Conservation (phyloP, 2,888 invertebrate species). For the Willowsia nigromaculata region DNA sequence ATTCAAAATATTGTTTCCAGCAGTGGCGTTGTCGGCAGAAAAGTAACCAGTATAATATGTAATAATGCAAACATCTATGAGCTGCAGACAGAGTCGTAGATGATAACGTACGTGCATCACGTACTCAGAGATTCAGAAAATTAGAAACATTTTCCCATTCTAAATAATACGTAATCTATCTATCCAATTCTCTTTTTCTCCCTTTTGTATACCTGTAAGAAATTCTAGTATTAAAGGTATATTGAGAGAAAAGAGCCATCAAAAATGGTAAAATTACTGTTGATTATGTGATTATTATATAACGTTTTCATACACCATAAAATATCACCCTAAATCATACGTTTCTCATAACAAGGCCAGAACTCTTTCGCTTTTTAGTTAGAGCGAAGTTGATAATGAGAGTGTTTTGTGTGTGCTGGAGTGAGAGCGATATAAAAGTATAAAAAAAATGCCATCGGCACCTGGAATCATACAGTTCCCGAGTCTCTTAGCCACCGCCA, state of each 20-base stretch:
- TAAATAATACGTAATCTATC: conserved; percentile 1
- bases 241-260: conserved; percentile 53
- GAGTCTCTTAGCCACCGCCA: not conserved
- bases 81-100: not conserved
- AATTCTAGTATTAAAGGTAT: not conserved
- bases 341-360: conserved; percentile 63
- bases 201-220: not conserved
- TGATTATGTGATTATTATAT: conserved; percentile 77
- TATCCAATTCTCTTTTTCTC: not conserved
- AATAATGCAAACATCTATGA: not conserved
- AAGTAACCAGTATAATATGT: not conserved
- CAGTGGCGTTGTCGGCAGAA: not conserved
- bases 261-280: conserved; percentile 72
- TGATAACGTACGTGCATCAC: not conserved
- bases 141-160: conserved; percentile 33
- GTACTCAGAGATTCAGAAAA: not conserved
- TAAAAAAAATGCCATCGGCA: conserved; percentile 65
- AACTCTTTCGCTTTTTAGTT: conserved; percentile 16
- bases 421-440: conserved; percentile 24
- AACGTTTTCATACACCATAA: conserved; percentile 75
- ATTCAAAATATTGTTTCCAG: conserved; percentile 45
- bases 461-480: conserved; percentile 66
- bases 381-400: conserved; percentile 58
- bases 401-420: not conserved
- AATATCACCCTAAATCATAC: conserved; percentile 74